These are phyloP conservation scores for Carcina quercana DNA, from an alignment of 2,888 invertebrate species.

Conservation along the genomic window DNA sequence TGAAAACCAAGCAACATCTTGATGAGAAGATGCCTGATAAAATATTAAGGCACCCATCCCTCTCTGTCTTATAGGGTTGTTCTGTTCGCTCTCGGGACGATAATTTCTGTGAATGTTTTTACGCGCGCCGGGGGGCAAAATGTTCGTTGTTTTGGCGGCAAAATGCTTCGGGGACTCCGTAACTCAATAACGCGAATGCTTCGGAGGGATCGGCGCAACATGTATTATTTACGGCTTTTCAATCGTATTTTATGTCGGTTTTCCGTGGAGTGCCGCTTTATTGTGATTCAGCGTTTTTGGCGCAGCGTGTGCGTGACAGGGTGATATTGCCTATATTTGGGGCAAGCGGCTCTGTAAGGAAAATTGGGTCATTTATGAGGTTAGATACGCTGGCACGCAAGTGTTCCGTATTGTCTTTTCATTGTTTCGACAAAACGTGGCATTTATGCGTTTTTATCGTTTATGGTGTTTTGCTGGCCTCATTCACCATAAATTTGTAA, in stretches of 20 bases:
- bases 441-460: too few relatives aligned
- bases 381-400: constrained; percentile 37
- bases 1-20: constrained; percentile 23
- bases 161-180: constrained; percentile 70
- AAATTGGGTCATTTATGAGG: constrained; percentile 30
- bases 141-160: constrained; percentile 74
- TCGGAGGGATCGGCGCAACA: constrained; percentile 59
- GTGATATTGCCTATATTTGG: constrained; percentile 20
- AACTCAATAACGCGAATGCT: constrained; percentile 70
- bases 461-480: too few relatives aligned
- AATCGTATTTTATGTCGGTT: constrained; percentile 61
- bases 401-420: too few relatives aligned
- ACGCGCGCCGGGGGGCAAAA: constrained; percentile 72
- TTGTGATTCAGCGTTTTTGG: constrained; percentile 39
- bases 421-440: too few relatives aligned
- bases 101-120: constrained; percentile 64
- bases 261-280: constrained; percentile 30
- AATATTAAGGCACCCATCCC: constrained; percentile 68
- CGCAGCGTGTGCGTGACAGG: constrained; percentile 49
- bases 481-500: too few relatives aligned
- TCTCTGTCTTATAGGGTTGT: constrained; percentile 44
- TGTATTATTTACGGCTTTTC: constrained; percentile 73
- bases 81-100: constrained; percentile 45
- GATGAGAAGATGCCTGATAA: constrained; percentile 69
- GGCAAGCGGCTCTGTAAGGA: constrained; percentile 21